phyloP scores from a whole-genome alignment of 2,797 vertebrate species.

The Aeoliscus strigatus region DNA sequence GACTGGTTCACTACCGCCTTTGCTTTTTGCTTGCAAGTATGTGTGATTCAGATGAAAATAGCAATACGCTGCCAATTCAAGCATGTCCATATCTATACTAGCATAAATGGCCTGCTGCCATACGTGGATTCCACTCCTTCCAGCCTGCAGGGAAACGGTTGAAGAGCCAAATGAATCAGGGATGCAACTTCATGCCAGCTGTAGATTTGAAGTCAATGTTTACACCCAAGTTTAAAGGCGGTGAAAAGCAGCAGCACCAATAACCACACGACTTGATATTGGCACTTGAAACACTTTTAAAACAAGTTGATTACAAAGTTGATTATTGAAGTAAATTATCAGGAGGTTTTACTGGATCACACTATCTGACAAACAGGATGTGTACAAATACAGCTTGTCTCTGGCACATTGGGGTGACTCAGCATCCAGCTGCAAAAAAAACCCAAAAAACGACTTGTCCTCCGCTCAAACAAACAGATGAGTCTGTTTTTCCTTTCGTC shows the following conservation, averaged over 20 bases:
- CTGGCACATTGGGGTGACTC: too few species aligned
- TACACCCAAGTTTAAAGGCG: constrained; percentile 51
- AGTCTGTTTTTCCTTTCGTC: too few species aligned
- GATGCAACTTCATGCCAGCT: constrained; percentile 58
- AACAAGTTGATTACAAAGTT: too few species aligned
- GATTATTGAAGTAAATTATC: too few species aligned
- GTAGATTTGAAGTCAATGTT: constrained; percentile 72
- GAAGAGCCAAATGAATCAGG: constrained; percentile 63
- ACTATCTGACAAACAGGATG: too few species aligned
- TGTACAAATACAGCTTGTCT: too few species aligned
- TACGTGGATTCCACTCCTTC: constrained; percentile 26
- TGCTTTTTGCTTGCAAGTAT: constrained; percentile 7
- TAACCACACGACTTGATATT: constrained; percentile 44
- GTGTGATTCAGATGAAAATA: constrained; percentile 7
- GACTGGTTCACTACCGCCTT: background rate
- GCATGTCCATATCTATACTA: constrained; percentile 25
- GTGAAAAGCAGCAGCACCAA: constrained; percentile 38
- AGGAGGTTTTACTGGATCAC: too few species aligned
- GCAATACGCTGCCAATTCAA: background rate
- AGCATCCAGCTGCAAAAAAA: too few species aligned
- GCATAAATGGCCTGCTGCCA: constrained; percentile 41
- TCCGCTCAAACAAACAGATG: too few species aligned
- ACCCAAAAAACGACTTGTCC: too few species aligned
- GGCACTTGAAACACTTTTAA: too few species aligned
- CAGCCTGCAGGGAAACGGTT: constrained; percentile 46